phyloP scores from a whole-genome alignment of 2,797 vertebrate species.

The Sternotherus odoratus region DNA sequence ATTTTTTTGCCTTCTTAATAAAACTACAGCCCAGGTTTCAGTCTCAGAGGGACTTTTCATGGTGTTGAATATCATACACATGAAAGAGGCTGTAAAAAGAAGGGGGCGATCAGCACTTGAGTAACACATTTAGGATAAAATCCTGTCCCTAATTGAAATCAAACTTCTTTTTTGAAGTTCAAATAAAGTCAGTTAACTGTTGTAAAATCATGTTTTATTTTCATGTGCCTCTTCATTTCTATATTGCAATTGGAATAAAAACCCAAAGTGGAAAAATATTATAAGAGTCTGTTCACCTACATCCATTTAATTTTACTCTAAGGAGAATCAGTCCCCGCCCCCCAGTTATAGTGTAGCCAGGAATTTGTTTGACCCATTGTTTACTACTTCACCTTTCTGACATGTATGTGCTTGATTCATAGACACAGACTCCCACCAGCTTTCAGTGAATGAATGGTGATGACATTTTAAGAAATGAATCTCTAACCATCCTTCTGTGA shows the following conservation, averaged over 20 bases:
- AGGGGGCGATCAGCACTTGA: neutral
- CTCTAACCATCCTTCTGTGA: constrained; percentile 15
- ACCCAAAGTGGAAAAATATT: neutral
- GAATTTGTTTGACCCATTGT: neutral
- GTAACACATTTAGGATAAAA: neutral
- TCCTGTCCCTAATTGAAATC: accelerated
- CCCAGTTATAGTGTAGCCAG: neutral
- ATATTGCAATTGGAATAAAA: neutral
- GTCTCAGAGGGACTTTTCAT: neutral
- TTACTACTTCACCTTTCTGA: neutral
- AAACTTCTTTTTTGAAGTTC: neutral
- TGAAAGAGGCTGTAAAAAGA: neutral
- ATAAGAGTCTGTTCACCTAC: neutral
- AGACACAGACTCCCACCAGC: neutral
- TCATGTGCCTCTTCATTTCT: neutral
- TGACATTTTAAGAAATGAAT: neutral
- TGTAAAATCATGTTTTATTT: neutral
- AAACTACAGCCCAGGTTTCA: neutral
- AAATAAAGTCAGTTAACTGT: neutral
- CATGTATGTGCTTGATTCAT: neutral
- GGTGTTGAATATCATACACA: neutral
- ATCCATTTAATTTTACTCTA: neutral
- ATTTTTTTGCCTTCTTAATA: constrained; percentile 37
- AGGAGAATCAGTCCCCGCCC: neutral
- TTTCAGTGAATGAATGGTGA: neutral